These are phyloP conservation scores for Muraenolepis orangiensis DNA, from an alignment of 2,797 vertebrate species.

Conservation along the genomic window DNA sequence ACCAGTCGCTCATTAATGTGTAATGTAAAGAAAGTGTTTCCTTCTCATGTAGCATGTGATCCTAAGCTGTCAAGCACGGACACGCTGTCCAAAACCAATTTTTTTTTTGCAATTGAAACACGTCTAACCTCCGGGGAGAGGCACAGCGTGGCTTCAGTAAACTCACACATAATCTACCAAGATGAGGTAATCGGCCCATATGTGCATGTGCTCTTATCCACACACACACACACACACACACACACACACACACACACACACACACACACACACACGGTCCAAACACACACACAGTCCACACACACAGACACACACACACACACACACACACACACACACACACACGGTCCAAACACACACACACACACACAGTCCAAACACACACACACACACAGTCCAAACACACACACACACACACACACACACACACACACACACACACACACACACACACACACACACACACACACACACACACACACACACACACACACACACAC, in stretches of 20 bases:
- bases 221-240: neutral
- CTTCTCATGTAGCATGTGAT: neutral
- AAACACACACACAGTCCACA: neutral
- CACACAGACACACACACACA: slow-evolving; percentile 10
- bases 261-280: neutral
- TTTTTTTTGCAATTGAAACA: neutral
- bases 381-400: neutral
- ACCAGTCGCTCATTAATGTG: neutral
- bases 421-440: neutral
- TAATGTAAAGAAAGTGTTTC: slow-evolving; percentile 6
- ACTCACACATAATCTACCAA: neutral
- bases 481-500: slow-evolving; percentile 9
- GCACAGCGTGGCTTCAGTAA: neutral
- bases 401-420: neutral
- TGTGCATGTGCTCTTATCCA: neutral
- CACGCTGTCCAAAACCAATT: neutral
- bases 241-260: neutral
- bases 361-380: no score
- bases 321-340: neutral
- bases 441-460: neutral
- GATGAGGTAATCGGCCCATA: neutral
- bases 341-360: neutral
- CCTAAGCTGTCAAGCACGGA: neutral
- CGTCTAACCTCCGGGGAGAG: neutral
- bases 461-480: neutral